Conservation (phyloP, 2,888 invertebrate genomes). For the Neoscelio sp. region DNA sequence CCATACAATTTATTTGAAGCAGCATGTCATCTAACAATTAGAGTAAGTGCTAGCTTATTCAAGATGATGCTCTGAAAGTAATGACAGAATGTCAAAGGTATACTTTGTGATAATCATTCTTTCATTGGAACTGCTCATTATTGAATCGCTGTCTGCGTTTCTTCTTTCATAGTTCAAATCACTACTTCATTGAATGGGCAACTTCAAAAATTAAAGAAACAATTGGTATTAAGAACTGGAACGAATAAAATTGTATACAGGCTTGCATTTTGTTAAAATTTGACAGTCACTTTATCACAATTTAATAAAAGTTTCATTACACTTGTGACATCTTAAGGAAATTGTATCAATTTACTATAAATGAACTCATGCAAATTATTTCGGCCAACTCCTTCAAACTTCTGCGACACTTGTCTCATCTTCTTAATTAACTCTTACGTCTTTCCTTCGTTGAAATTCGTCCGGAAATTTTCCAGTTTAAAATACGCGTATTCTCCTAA, state of each 20-base stretch:
- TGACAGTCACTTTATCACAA: too few species aligned
- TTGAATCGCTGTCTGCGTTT: neutral
- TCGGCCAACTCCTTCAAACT: too few species aligned
- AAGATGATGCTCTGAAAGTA: neutral
- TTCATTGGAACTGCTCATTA: neutral
- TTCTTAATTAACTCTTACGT: too few species aligned
- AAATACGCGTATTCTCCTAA: neutral
- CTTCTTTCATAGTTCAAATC: neutral
- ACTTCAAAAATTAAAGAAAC: slow-evolving; percentile 1
- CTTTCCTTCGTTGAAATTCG: too few species aligned
- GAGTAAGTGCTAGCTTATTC: neutral
- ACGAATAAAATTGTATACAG: too few species aligned
- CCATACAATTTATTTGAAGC: neutral
- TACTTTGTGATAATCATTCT: neutral
- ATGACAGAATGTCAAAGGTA: slow-evolving; percentile 5
- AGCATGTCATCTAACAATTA: slow-evolving; percentile 13
- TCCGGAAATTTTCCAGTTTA: slow-evolving; percentile 1
- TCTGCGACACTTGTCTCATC: too few species aligned
- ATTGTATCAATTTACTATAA: too few species aligned
- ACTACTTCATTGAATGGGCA: neutral
- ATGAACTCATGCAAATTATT: too few species aligned
- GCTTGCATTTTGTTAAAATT: too few species aligned
- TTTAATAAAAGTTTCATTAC: too few species aligned
- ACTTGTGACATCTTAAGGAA: too few species aligned
- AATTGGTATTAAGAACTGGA: too few species aligned